Evolutionary conservation across 2,797 vertebrate genomes (phyloP), one percentile per base, ranked within the genome.

Genomic region (Spinus olivaceus): DNA sequence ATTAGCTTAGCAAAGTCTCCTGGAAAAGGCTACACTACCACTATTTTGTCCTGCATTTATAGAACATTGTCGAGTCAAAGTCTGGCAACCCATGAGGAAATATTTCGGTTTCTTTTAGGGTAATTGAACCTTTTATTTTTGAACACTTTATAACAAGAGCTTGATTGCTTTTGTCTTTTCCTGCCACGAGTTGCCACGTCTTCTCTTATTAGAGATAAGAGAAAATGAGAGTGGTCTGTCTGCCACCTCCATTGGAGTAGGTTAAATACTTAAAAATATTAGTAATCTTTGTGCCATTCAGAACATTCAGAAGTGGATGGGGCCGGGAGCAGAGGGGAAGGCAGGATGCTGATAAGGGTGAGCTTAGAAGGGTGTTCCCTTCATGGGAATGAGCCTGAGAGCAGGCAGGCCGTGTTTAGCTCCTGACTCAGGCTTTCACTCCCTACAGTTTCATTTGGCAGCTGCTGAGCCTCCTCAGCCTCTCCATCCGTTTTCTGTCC

Each of bases 191-290:
- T 33, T 44, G 30, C n/a, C 13, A 9, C 37, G n/a, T 74, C 24
- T 22, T 47, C 3, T 1, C 5, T 0, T n/a, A 9, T 5, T 14
- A 12, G 27, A 35, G 32, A 20, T 12, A 15, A 7, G 12, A 16
- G 20, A 25, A 28, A 44, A 32, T 5, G 27, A 46, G 53, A 64
- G 41, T 7, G 16, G 23, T 59, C 39, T 42, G 51, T 12, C 33
- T 49, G 59, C 21, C 32, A 17, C 32, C n/a, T 65, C 72, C 32
- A 2, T 0, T 49, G 39, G 35, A 57, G 27, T 8, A 37, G 56
- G 18, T 0, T 3, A 42, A 42, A 12, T 63, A 27, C 18, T 61
- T 41, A 4, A 50, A 72, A 70, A 19, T 44, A 17, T 8, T 21
- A n/a, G 16, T 70, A 47, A 42, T 8, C 21, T 0, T 28, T 22